Base-by-base conservation (phyloP, 2,113 vertebrate genomes). In the Guaruba guarouba region DNA sequence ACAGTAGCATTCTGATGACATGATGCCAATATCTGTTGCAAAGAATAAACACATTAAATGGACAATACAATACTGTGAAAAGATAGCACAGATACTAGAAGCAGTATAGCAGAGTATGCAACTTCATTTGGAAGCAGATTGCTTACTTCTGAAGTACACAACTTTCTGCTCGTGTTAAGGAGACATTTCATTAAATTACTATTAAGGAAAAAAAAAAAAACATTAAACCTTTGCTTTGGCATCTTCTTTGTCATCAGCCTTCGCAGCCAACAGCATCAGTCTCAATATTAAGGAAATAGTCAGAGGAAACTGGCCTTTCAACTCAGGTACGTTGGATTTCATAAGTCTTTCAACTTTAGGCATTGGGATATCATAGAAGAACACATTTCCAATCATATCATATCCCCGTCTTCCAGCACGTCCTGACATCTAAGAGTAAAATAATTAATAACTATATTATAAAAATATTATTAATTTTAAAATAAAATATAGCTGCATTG, bases 401-500 rank as follows among this genome's bases (percentile, higher is more conserved):
- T 98, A 97, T 44, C 98, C 98, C 74, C 97, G 80, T 94, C 98
- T 97, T 82, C 98, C 98, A 90, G 98, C 98, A 70, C 98, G 97
- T 43, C 98, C 98, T 81, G 98, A 96, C 98, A 98, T 98, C 98
- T 98, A 84, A 41, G 90, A 96, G 73, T 51, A 74, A 46, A 75
- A 20, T 12, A 93, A 54, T 76, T 41, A 41, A 44, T 51, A 84
- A 43, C 33, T 49, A 39, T 29, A 22, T 62, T 63, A 66, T 51
- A 41, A 29, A 51, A 46, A n/a, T 11, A 70, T 17, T 46, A 35
- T 35, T 55, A 18, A 20, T 41, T 70, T 88, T 28, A 3, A n/a
- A 55, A 37, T 64, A 57, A 61, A 76, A 81, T 48, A 46, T 20
- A 52, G 5, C 11, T 39, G 35, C 25, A 13, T n/a, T 83, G 20